These are phyloP conservation scores for Ophioderma brevispina DNA, from an alignment of 35 echinoderm and acorn worm species.

Conservation along the genomic window DNA sequence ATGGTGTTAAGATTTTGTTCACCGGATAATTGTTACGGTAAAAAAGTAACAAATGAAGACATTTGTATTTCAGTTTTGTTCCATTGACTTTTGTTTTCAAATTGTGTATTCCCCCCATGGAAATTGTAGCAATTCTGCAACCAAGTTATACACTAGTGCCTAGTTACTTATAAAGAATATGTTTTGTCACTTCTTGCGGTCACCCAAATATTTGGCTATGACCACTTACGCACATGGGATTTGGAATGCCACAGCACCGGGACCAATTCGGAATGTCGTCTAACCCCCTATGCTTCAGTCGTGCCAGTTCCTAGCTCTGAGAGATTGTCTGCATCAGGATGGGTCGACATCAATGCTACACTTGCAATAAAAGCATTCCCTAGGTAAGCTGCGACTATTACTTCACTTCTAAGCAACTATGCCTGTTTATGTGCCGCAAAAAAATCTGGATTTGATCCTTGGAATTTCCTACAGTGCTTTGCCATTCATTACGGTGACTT, in stretches of 20 bases:
- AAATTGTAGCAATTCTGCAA: too few species aligned
- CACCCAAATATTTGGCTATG: constrained; percentile 73
- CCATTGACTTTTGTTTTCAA: too few species aligned
- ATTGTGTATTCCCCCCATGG: too few species aligned
- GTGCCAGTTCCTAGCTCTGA: too few species aligned
- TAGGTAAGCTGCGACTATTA: constrained; percentile 54
- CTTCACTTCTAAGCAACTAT: constrained; percentile 65
- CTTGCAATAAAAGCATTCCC: constrained; percentile 66
- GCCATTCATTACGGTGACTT: constrained; percentile 75
- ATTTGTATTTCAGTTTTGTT: too few species aligned
- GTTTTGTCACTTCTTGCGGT: constrained; percentile 38
- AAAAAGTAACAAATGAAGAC: too few species aligned
- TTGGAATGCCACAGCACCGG: constrained; percentile 41
- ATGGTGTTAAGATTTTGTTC: too few species aligned
- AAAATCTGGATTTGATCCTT: constrained; percentile 46
- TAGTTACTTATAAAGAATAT: too few species aligned
- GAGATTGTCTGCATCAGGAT: constrained; percentile 17
- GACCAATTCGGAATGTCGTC: constrained; percentile 49
- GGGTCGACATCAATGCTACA: constrained; percentile 39
- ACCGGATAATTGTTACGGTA: too few species aligned
- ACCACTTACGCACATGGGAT: constrained; percentile 63
- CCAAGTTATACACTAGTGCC: too few species aligned
- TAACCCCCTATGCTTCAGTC: constrained; percentile 75
- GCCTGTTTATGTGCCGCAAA: constrained; percentile 66
- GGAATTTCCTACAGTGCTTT: constrained; percentile 57